phyloP scores from a whole-genome alignment of 2,797 vertebrate species.

The Pogonophryne albipinna region DNA sequence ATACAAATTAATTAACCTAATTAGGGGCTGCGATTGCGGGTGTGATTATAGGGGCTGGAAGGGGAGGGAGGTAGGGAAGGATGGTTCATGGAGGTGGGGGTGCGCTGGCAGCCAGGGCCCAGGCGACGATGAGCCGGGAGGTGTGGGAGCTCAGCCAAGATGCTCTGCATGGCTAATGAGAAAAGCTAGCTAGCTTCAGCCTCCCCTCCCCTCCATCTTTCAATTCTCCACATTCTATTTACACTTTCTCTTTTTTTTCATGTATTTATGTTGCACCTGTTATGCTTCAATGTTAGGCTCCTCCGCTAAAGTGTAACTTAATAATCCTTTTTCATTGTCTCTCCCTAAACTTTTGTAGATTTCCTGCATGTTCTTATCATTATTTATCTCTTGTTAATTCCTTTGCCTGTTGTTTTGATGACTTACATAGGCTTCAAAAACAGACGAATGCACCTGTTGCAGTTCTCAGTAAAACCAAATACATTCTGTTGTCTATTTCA shows the following conservation, averaged over 20 bases:
- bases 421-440: not conserved
- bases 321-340: not conserved
- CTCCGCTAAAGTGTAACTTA: slow-evolving; percentile 9
- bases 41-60: slow-evolving; percentile 92
- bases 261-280: slow-evolving; percentile 19
- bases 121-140: slow-evolving; percentile 95
- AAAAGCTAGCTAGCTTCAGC: slow-evolving; percentile 53
- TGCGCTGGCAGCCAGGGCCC: slow-evolving; percentile 94
- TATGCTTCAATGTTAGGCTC: slow-evolving; percentile 2
- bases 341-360: slow-evolving; percentile 1
- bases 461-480: not conserved
- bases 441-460: slow-evolving; percentile 36
- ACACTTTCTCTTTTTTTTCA: slow-evolving; percentile 2
- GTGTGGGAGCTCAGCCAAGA: slow-evolving; percentile 95
- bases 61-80: slow-evolving; percentile 66
- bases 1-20: slow-evolving; percentile 99
- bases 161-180: slow-evolving; percentile 95
- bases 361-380: slow-evolving; percentile 5
- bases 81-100: slow-evolving; percentile 79
- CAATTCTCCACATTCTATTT: slow-evolving; percentile 51
- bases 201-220: slow-evolving; percentile 46
- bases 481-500: not conserved
- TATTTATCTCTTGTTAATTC: not conserved
- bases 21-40: slow-evolving; percentile 99
- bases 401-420: slow-evolving; percentile 11